phyloP scores from a whole-genome alignment of 2,113 vertebrate species.

The Melozone crissalis region DNA sequence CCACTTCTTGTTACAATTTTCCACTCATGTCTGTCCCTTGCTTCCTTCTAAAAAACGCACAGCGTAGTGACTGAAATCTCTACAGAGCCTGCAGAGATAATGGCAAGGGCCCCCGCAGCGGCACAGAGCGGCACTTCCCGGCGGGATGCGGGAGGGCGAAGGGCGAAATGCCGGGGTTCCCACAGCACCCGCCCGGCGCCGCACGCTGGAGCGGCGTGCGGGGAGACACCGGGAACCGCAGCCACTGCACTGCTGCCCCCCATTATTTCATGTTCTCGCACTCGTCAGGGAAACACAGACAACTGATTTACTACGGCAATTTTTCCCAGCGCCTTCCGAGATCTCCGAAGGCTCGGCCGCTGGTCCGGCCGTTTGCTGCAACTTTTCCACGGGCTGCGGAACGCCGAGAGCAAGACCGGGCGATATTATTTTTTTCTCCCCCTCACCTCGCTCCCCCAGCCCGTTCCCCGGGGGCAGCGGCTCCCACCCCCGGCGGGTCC shows the following conservation, averaged over 20 bases:
- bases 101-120: neutral
- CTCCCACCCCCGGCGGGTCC: no score
- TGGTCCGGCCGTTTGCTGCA: neutral
- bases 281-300: neutral
- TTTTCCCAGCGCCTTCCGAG: neutral
- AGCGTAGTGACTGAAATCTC: neutral
- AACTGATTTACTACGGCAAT: neutral
- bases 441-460: neutral
- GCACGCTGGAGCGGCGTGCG: neutral
- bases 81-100: neutral
- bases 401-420: neutral
- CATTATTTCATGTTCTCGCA: neutral
- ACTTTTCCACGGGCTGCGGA: conserved; percentile 12
- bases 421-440: no score
- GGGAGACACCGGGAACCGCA: neutral
- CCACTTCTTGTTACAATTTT: neutral
- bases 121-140: neutral
- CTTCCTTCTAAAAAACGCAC: neutral
- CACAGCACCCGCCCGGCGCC: neutral
- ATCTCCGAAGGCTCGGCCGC: neutral
- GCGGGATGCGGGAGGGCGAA: neutral
- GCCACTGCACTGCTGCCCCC: neutral
- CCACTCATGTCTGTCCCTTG: neutral
- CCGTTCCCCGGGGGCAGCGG: no score
- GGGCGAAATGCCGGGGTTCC: neutral